Evolutionary conservation across 2,113 vertebrate species (phyloP).

Genomic region (Sphaerodactylus townsendi): DNA sequence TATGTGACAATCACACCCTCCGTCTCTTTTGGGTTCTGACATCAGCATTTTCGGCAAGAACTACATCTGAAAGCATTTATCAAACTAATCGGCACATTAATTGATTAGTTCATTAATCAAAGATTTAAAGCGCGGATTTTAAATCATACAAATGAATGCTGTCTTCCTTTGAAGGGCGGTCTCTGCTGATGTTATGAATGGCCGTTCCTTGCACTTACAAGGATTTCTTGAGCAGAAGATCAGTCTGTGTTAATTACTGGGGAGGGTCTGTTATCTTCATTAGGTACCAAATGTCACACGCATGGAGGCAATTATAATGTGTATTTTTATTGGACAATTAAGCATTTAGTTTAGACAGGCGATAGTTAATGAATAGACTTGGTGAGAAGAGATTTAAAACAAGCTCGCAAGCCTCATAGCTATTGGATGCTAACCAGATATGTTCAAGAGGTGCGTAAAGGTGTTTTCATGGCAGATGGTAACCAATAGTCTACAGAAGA

Average conservation of each 20-base stretch:
- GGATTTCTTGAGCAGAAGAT: not conserved
- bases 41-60: constrained; percentile 1
- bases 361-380: not conserved
- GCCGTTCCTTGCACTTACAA: not conserved
- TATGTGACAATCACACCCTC: constrained; percentile 44
- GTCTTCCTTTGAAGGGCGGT: not conserved
- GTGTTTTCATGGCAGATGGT: constrained; percentile 15
- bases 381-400: constrained; percentile 49
- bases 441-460: constrained; percentile 16
- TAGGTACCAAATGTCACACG: too few relatives aligned
- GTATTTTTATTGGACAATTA: not conserved
- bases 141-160: not conserved
- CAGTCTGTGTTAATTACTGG: not conserved
- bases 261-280: not conserved
- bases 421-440: constrained; percentile 15
- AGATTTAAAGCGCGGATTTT: not conserved
- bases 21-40: constrained; percentile 40
- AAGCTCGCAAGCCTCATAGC: constrained; percentile 44
- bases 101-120: not conserved
- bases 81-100: not conserved
- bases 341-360: not conserved
- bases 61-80: not conserved
- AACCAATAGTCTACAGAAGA: too few relatives aligned
- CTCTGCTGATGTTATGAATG: not conserved
- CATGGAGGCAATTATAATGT: not conserved